Evolutionary conservation across 2,797 vertebrate genomes (phyloP), one percentile per base, ranked within the genome.

Genomic region (Oryzias dopingdopingensis): DNA sequence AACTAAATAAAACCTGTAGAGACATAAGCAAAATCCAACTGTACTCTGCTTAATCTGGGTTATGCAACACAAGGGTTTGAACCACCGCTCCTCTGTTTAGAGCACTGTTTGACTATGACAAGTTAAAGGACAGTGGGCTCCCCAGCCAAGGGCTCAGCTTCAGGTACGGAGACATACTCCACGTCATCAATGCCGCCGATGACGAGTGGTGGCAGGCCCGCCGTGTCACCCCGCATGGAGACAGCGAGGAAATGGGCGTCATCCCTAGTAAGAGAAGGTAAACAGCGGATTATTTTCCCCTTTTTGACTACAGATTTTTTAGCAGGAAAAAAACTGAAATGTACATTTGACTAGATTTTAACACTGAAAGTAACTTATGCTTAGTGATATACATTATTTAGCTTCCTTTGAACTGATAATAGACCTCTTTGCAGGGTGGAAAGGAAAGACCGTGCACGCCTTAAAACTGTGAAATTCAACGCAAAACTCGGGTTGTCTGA

Each of bases 121-220:
- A 91, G 82, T 91, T 93, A 61, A 97, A 97, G 78, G 96, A 99
- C 92, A 98, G 96, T 18, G 96, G 96, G 5, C 93, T 99, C 45
- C 96, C 96, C 50, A 99, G 96, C 80, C 96, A 98, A 85, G 96
- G 96, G 41, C 95, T 99, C 65, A 97, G 96, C 86, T 99, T 99
- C 84, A 93, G 91, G 75, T 98, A 96, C 0, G 96, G 96, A 62
- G 96, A 98, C 72, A 96, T 99, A 79, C 94, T 99, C 51, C 96
- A 99, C 0, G 96, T 99, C 51, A 97, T 96, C 91, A 99, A 99
- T 0, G 96, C 96, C 51, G 98, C 96, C 0, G 96, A 99, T 3
- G 96, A 99, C 8, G 96, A 99, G 62, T 99, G 96, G 96, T 99
- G 96, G 96, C 96, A 99, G 80, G 96, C 96, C 0, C 91, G 96